These are phyloP conservation scores for Chironomus tepperi DNA, from an alignment of 1,140 invertebrate genomes.

Conservation along the genomic window DNA sequence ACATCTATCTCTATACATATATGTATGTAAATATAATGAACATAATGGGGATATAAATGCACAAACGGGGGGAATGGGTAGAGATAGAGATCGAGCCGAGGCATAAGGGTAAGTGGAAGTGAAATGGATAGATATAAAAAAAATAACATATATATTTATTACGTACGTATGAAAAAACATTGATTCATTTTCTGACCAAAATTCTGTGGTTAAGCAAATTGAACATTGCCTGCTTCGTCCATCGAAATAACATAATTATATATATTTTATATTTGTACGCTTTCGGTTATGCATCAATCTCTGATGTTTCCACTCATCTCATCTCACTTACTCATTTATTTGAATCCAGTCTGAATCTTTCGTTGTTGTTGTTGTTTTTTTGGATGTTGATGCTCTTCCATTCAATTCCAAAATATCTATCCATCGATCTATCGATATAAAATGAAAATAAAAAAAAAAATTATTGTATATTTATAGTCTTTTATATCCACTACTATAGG, in stretches of 20 bases:
- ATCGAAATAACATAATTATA: constrained; percentile 18
- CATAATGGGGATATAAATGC: not conserved
- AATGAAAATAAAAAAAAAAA: no score
- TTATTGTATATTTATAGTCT: no score
- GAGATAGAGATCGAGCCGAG: not conserved
- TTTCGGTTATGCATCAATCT: constrained; percentile 12
- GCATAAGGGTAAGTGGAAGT: not conserved
- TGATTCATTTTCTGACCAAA: constrained; percentile 22
- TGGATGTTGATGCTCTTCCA: not conserved
- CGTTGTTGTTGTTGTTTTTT: not conserved
- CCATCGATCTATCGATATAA: no score
- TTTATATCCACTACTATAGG: not conserved
- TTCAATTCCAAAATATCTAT: no score
- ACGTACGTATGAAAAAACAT: not conserved
- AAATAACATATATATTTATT: no score
- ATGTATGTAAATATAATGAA: not conserved
- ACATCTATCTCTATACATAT: not conserved
- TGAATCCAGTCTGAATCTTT: not conserved
- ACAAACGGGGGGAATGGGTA: not conserved
- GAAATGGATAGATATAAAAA: no score
- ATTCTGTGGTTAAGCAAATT: constrained; percentile 21
- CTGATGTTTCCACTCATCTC: not conserved
- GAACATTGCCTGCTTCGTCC: not conserved
- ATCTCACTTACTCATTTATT: not conserved
- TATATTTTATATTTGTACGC: not conserved